These are phyloP conservation scores for Drosophila prolongata DNA, from an alignment of 2,888 invertebrate genomes.

Conservation along the genomic window DNA sequence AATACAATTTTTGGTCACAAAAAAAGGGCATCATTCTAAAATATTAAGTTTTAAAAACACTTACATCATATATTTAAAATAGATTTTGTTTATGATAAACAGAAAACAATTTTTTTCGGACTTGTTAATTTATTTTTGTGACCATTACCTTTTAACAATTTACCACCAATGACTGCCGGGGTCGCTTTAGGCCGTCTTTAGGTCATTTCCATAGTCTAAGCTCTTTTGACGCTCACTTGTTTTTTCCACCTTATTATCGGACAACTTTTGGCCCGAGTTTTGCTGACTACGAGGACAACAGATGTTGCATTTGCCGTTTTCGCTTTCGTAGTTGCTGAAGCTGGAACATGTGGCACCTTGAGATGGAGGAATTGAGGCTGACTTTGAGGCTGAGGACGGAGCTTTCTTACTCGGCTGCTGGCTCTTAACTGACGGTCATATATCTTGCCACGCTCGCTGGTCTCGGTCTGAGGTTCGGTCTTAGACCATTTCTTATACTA, in stretches of 20 bases:
- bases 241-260: conserved; percentile 59
- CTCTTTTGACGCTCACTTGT: conserved; percentile 35
- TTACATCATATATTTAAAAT: neutral
- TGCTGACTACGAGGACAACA: conserved; percentile 58
- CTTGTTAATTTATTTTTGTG: neutral
- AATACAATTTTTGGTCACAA: too few relatives aligned
- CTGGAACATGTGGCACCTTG: conserved; percentile 71
- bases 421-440: conserved; percentile 67
- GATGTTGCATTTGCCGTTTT: conserved; percentile 61
- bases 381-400: conserved; percentile 20
- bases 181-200: conserved; percentile 12
- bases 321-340: conserved; percentile 22
- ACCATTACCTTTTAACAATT: neutral
- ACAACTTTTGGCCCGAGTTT: conserved; percentile 41
- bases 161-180: conserved; percentile 2
- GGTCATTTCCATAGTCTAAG: conserved; percentile 24
- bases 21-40: too few relatives aligned
- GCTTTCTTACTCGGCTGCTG: conserved; percentile 38
- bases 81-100: neutral
- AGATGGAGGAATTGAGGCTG: conserved; percentile 43
- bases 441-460: conserved; percentile 73
- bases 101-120: neutral
- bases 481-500: conserved; percentile 78
- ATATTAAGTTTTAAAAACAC: too few relatives aligned
- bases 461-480: conserved; percentile 38